Evolutionary conservation across 2,797 vertebrate species (phyloP).

Genomic region (Enteromius unitaeniatus): DNA sequence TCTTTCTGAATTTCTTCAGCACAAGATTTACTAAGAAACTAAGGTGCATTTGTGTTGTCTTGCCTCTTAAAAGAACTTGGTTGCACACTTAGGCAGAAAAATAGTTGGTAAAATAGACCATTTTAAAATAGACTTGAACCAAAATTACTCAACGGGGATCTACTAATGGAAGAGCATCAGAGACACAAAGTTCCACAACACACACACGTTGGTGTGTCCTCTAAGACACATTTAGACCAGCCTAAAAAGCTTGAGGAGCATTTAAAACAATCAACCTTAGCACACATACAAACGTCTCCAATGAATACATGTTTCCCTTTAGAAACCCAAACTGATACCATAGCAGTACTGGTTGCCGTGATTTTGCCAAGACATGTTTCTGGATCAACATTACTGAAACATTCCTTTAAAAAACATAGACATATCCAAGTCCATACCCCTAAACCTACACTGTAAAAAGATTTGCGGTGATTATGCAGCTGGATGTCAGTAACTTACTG

Average conservation of each 20-base stretch:
- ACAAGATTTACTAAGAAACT: constrained; percentile 9
- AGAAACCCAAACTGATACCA: not conserved
- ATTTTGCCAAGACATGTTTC: no score
- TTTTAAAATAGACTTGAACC: not conserved
- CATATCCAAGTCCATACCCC: no score
- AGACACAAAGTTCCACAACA: not conserved
- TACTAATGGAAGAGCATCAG: not conserved
- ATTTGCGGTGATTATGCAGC: no score
- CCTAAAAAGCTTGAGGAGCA: constrained; percentile 8
- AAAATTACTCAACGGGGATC: not conserved
- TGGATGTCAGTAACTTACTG: no score
- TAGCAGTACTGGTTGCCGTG: no score
- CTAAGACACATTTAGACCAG: constrained; percentile 5
- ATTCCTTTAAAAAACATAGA: no score
- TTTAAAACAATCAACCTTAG: not conserved
- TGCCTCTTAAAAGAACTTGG: not conserved
- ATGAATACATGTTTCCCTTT: not conserved
- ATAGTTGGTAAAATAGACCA: not conserved
- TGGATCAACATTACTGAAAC: no score
- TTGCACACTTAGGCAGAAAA: not conserved
- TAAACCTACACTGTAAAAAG: no score
- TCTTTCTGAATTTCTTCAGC: not conserved
- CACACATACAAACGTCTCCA: not conserved
- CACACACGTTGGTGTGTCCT: not conserved
- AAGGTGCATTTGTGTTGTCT: constrained; percentile 7